Evolutionary conservation across 2,797 vertebrate species (phyloP), one percentile per base, ranked within the genome.

Genomic region (Tolypeutes matacus): DNA sequence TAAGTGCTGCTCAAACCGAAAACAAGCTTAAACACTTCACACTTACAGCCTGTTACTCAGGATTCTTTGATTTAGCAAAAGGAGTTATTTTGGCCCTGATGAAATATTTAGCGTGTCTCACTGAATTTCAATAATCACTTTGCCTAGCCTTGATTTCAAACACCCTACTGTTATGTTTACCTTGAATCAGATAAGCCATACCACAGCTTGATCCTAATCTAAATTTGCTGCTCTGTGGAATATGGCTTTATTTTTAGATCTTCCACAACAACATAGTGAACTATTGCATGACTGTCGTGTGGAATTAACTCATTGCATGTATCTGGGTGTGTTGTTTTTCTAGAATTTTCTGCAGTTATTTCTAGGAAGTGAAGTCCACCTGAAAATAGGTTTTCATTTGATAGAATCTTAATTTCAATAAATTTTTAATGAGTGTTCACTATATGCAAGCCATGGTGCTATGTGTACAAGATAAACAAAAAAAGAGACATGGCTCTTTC

Each of bases 21-120:
- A 91, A 76, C 34, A 78, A 39, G 53, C 49, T 82, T 27, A 23
- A 81, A 77, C 65, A 56, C 7, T 73, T 95, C 67, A 36, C 76
- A 69, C 29, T 86, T 56, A 42, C 12, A 94, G 27, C 60, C 81
- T 20, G 18, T 89, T 94, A 72, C 73, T 14, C 42, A 56, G 81
- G 21, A 73, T 81, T 81, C 85, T 56, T 73, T 91, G 80, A 87
- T 87, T 94, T 58, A 62, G 80, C 62, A 93, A 65, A 65, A 75
- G 70, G 29, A 29, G 8, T 51, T 80, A 69, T 34, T 39, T 42
- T 1, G 27, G 69, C n/a, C 56, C 72, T 10, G 36, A 89, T 92
- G 86, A 91, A 95, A 81, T 60, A 69, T 17, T 81, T 85, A 83
- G 70, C 13, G 65, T 12, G n/a, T 49, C 12, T 82, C 39, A 78